phyloP scores from a whole-genome alignment of 35 echinoderm and acorn worm species.

The Ptychodera flava region DNA sequence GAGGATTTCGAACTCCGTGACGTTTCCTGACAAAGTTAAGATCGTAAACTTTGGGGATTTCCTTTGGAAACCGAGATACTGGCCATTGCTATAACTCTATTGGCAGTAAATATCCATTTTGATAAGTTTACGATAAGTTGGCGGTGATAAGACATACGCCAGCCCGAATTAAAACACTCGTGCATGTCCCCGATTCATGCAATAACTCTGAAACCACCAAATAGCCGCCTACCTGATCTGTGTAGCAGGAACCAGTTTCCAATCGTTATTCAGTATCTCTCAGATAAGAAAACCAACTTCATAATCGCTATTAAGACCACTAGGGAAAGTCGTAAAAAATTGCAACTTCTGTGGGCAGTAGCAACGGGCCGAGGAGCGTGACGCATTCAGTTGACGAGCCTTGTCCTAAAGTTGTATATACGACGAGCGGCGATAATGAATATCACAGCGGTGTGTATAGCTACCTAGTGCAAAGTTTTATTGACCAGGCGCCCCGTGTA shows the following conservation, averaged over 20 bases:
- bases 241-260: not conserved
- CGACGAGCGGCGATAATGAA: not conserved
- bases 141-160: not conserved
- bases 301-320: not conserved
- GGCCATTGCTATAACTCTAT: not conserved
- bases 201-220: not conserved
- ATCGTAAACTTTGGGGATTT: not conserved
- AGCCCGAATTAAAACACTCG: not conserved
- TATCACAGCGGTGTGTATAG: not conserved
- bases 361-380: not conserved
- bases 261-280: not conserved
- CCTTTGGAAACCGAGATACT: not conserved
- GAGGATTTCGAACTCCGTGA: too few species aligned
- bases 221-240: not conserved
- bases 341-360: not conserved
- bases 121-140: not conserved
- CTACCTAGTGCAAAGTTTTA: not conserved
- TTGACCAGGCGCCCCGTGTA: not conserved
- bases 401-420: too few species aligned
- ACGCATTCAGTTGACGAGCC: not conserved
- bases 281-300: not conserved
- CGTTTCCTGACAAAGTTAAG: not conserved
- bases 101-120: not conserved
- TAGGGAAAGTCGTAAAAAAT: not conserved
- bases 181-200: not conserved